Base-by-base conservation (phyloP, 2,888 invertebrate genomes). In the Tetramorium bicarinatum region DNA sequence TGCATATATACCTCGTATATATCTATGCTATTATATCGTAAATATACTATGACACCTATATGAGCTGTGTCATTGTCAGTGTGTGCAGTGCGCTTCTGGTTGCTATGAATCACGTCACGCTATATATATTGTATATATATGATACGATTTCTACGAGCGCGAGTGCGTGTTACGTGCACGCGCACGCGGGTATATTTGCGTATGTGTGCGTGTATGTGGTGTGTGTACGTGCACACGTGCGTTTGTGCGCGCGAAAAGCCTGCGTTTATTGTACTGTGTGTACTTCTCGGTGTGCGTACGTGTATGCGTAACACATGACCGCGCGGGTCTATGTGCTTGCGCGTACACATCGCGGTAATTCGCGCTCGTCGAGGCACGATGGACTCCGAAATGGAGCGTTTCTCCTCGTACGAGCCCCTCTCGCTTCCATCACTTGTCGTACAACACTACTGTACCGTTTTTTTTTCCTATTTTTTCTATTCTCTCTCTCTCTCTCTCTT, bases 41-140 rank as follows among this genome's bases (percentile, higher is more conserved):
- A 82, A 88, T 89, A 89, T 88, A 86, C 83, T 85, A 87, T 88
- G 84, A 90, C 90, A 90, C 90, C 82, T 88, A 88, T 90, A 87
- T 87, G 84, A 89, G 90, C 90, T 90, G 90, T 90, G 87, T 92
- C 92, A 94, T 94, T 94, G 93, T 94, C 93, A 94, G 93, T 94
- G 92, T 94, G 93, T 94, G 94, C 94, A 94, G 94, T 94, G 93
- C 93, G 94, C 94, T 94, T 94, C 91, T 93, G 92, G 92, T 93
- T 93, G 92, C 92, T 92, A 90, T 86, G 54, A 89, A 88, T 87
- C 87, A 87, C 83, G 76, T 76, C 79, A 87, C 88, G 87, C 90
- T 87, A 76, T 87, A 85, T 87, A 59, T 47, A 47, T 21, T 79
- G 87, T 88, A 82, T 84, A 84, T 85, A 84, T 54, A 41, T 79